phyloP scores from a whole-genome alignment of 2,888 invertebrate species.

The Ganaspis brasiliensis region DNA sequence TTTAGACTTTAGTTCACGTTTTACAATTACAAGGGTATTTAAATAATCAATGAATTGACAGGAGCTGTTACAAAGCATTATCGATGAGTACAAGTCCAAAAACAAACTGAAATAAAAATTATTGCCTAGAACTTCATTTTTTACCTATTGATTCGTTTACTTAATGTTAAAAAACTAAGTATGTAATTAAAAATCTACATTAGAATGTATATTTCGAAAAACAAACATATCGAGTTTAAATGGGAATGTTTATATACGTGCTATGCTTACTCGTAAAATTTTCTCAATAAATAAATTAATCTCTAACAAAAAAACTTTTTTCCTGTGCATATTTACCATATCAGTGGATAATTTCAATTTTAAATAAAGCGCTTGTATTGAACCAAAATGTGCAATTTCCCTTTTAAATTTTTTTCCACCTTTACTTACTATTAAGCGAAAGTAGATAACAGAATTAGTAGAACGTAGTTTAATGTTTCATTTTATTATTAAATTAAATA shows the following conservation, averaged over 20 bases:
- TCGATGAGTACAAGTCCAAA: too few species aligned
- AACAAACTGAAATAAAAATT: too few species aligned
- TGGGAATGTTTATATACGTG: neutral
- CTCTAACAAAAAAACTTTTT: slow-evolving; percentile 10
- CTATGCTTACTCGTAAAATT: neutral
- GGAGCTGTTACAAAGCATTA: too few species aligned
- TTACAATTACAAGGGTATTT: too few species aligned
- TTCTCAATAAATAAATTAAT: slow-evolving; percentile 23
- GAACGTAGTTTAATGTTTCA: too few species aligned
- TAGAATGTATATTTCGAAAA: neutral
- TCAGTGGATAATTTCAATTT: neutral
- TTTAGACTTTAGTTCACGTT: too few species aligned
- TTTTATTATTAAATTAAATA: too few species aligned
- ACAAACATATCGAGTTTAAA: neutral
- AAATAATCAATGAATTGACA: too few species aligned
- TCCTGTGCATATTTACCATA: neutral
- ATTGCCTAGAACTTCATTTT: too few species aligned
- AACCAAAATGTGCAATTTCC: neutral
- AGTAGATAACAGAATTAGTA: too few species aligned
- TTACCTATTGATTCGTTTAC: too few species aligned
- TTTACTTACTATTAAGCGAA: neutral
- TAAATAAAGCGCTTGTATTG: neutral
- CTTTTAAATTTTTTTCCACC: neutral
- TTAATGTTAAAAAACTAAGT: neutral
- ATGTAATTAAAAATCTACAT: neutral